phyloP scores from a whole-genome alignment of 2,113 vertebrate species.

The Zeus faber region DNA sequence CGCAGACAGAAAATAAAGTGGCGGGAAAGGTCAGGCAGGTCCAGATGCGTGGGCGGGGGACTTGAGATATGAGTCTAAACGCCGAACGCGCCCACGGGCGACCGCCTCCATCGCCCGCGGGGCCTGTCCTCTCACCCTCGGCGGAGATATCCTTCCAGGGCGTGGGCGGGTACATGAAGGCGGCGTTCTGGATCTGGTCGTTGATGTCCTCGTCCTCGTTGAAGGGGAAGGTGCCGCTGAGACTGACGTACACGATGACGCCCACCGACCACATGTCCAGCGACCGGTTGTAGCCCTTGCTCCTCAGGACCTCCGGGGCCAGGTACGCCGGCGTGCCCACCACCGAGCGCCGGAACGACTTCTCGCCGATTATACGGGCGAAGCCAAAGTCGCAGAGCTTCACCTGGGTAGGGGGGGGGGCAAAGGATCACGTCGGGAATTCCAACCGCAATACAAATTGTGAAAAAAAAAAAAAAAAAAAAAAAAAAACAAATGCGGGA shows the following conservation, averaged over 20 bases:
- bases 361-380: slow-evolving; percentile 96
- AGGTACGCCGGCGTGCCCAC: slow-evolving; percentile 96
- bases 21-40: slow-evolving; percentile 19
- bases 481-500: neutral
- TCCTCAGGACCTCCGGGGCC: slow-evolving; percentile 93
- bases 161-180: slow-evolving; percentile 96
- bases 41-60: slow-evolving; percentile 51
- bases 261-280: slow-evolving; percentile 99
- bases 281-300: slow-evolving; percentile 97
- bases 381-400: slow-evolving; percentile 98
- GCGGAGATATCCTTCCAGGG: slow-evolving; percentile 96
- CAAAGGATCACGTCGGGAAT: neutral
- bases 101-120: too few relatives aligned
- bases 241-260: slow-evolving; percentile 95
- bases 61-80: too few relatives aligned
- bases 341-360: slow-evolving; percentile 94
- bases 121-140: slow-evolving; percentile 79
- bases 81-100: neutral
- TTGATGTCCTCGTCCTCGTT: slow-evolving; percentile 98
- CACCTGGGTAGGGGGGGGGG: slow-evolving; percentile 74
- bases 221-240: slow-evolving; percentile 96
- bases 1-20: too few relatives aligned
- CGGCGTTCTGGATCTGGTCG: slow-evolving; percentile 97
- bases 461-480: neutral
- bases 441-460: too few relatives aligned